These are phyloP conservation scores for Xestoiulus laeticollis DNA, from an alignment of 2,888 invertebrate genomes.

Conservation along the genomic window DNA sequence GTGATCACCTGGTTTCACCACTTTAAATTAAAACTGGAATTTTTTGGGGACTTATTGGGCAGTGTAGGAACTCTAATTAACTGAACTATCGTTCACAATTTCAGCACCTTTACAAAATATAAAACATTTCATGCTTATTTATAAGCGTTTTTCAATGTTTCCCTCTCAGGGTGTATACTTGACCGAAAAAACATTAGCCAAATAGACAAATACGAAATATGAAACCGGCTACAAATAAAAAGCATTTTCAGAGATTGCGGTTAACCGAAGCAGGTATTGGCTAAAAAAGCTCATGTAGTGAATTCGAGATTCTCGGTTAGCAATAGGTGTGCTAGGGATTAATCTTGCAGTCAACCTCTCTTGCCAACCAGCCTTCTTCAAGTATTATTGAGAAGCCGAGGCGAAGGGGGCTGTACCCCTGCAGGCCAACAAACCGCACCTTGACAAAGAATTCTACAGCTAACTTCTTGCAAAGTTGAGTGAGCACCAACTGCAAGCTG, in stretches of 20 bases:
- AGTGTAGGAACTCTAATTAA: too few relatives aligned
- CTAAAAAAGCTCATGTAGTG: neutral
- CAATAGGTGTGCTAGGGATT: neutral
- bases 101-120: neutral
- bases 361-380: neutral
- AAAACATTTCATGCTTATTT: neutral
- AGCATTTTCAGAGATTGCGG: neutral
- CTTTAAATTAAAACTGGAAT: too few relatives aligned
- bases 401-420: neutral
- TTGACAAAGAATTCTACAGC: constrained; percentile 25
- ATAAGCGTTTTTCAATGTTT: too few relatives aligned
- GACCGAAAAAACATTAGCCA: neutral
- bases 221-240: neutral
- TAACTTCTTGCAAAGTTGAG: neutral
- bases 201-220: neutral
- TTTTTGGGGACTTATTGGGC: too few relatives aligned
- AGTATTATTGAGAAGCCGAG: neutral
- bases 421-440: constrained; percentile 11
- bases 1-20: too few relatives aligned
- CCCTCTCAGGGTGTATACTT: neutral
- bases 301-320: neutral
- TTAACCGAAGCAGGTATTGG: neutral
- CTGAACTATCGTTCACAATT: too few relatives aligned
- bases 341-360: neutral
- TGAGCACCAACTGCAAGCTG: neutral